A percentile compares a stretch with the other conserved stretches of the same genome.
These are phyloP conservation scores for Drosophila macrospina DNA, from an alignment of 2,888 invertebrate species.

Conservation along the genomic window DNA sequence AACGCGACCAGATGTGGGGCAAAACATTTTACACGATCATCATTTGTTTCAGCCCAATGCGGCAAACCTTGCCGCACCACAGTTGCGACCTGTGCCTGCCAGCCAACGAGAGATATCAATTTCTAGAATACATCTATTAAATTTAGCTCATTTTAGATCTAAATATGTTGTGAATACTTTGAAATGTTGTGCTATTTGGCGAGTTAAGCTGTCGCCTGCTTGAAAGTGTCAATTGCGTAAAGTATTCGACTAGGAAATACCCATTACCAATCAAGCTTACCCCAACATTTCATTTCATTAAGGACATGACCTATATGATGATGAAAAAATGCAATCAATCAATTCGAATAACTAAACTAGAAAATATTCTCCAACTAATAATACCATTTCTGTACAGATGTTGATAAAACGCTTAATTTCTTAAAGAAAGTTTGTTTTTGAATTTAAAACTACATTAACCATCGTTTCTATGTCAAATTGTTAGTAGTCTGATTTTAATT, in stretches of 20 bases:
- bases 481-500: background rate
- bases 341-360: too few relatives aligned
- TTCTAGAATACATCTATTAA: background rate
- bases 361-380: too few relatives aligned
- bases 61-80: slow-evolving; percentile 15
- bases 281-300: too few relatives aligned
- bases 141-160: slow-evolving; percentile 36
- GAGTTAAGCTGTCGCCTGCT: slow-evolving; percentile 26
- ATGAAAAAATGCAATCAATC: too few relatives aligned
- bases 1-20: slow-evolving; percentile 41
- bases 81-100: slow-evolving; percentile 18
- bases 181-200: background rate
- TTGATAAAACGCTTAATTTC: background rate
- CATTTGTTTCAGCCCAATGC: background rate
- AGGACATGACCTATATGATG: too few relatives aligned
- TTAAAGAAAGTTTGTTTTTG: background rate
- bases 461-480: background rate
- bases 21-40: slow-evolving; percentile 44
- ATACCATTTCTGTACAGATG: background rate
- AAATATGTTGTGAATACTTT: background rate
- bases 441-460: background rate
- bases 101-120: slow-evolving; percentile 8
- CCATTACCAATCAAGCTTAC: too few relatives aligned
- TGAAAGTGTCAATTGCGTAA: background rate
- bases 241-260: too few relatives aligned